Percentiles rank a stretch among this genome's conserved stretches.
These are phyloP conservation scores for Hydrotaea cyrtoneurina DNA, from an alignment of 2,888 invertebrate genomes.

Conservation along the genomic window DNA sequence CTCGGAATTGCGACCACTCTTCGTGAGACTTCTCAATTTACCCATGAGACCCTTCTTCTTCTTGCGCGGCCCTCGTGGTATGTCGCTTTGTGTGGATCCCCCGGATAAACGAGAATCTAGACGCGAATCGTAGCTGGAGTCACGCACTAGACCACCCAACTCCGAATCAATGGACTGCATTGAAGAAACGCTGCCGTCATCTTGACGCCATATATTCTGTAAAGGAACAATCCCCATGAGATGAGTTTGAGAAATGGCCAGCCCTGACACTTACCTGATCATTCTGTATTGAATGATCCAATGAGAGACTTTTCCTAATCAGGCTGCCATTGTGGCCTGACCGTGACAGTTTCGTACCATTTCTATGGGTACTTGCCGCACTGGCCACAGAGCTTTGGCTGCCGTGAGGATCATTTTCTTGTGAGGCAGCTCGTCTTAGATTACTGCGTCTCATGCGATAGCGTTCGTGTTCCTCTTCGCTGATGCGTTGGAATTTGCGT, in stretches of 20 bases:
- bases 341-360: constrained; percentile 76
- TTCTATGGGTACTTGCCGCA: constrained; percentile 77
- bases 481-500: constrained; percentile 82
- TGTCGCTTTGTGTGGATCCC: constrained; percentile 92
- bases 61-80: constrained; percentile 86
- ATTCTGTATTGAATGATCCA: constrained; percentile 84
- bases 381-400: constrained; percentile 78
- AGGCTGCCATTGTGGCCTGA: constrained; percentile 82
- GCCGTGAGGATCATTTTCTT: constrained; percentile 85
- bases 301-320: constrained; percentile 86
- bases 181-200: constrained; percentile 91
- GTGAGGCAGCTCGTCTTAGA: constrained; percentile 83
- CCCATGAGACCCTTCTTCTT: constrained; percentile 91
- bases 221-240: constrained; percentile 72
- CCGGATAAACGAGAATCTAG: constrained; percentile 91
- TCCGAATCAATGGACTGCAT: constrained; percentile 89
- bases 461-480: constrained; percentile 82
- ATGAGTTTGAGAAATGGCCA: too few species aligned
- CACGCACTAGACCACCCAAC: constrained; percentile 85
- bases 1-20: constrained; percentile 84
- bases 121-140: constrained; percentile 83
- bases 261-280: constrained; percentile 77
- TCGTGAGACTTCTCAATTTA: constrained; percentile 91
- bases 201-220: constrained; percentile 91
- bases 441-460: constrained; percentile 80